These are phyloP conservation scores for Crypturellus tataupa DNA, from an alignment of 2,797 vertebrate genomes.

Conservation along the genomic window DNA sequence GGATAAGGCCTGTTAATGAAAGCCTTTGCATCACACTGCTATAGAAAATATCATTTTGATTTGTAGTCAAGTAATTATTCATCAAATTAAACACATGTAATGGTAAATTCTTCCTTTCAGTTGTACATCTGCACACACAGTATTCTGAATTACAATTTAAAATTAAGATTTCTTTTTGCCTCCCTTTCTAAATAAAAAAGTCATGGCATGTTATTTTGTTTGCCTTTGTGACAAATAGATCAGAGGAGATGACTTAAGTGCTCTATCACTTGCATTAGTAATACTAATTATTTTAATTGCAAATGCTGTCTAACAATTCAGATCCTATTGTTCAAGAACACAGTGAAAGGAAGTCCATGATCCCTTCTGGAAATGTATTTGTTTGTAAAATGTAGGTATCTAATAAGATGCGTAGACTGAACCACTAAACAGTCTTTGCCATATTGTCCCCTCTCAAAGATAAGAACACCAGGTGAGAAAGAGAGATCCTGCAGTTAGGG, in stretches of 20 bases:
- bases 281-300: neutral
- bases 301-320: neutral
- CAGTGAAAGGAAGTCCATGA: neutral
- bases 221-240: neutral
- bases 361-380: neutral
- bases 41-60: conserved; percentile 14
- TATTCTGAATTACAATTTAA: neutral
- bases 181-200: neutral
- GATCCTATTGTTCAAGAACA: neutral
- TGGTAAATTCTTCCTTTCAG: neutral
- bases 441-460: neutral
- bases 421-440: neutral
- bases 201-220: neutral
- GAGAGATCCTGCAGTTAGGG: neutral
- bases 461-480: neutral
- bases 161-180: neutral
- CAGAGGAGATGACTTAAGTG: neutral
- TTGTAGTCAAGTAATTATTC: conserved; percentile 19
- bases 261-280: neutral
- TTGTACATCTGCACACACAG: neutral
- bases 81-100: neutral
- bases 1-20: neutral
- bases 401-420: too few relatives aligned
- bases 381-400: neutral
- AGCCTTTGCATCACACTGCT: neutral